These are phyloP conservation scores for Sylvilagus bachmani DNA, from an alignment of 2,113 vertebrate genomes.

Conservation along the genomic window DNA sequence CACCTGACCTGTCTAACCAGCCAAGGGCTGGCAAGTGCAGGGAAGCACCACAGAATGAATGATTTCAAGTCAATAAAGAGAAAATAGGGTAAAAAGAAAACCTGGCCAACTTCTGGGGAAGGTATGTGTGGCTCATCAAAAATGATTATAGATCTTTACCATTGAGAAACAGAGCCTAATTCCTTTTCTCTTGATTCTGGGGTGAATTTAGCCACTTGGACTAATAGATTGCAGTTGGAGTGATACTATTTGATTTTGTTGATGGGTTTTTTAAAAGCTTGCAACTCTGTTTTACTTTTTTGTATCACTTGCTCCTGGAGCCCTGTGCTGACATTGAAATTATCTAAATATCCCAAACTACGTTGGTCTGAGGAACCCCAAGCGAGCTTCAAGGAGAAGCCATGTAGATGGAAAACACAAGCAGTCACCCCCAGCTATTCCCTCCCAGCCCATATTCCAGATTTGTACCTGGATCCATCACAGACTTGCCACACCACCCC, in stretches of 20 bases:
- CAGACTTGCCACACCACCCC: neutral
- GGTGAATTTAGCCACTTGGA: neutral
- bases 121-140: neutral
- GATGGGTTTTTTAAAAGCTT: neutral
- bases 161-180: neutral
- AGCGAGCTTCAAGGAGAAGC: neutral
- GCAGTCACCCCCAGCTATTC: neutral
- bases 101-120: neutral
- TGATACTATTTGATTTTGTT: neutral
- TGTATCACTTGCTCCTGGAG: neutral
- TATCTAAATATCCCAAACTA: neutral
- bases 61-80: neutral
- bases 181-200: neutral
- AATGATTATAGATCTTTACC: neutral
- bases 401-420: neutral
- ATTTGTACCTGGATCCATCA: neutral
- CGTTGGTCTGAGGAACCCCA: neutral
- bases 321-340: neutral
- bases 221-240: neutral
- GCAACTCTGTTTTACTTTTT: neutral
- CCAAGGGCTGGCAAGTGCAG: neutral
- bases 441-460: neutral
- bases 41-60: neutral
- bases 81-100: neutral
- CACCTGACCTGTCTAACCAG: neutral